Percentiles rank a stretch among this genome's conserved stretches.
These are phyloP conservation scores for Sisor rabdophorus DNA, from an alignment of 2,113 vertebrate genomes.

Conservation along the genomic window DNA sequence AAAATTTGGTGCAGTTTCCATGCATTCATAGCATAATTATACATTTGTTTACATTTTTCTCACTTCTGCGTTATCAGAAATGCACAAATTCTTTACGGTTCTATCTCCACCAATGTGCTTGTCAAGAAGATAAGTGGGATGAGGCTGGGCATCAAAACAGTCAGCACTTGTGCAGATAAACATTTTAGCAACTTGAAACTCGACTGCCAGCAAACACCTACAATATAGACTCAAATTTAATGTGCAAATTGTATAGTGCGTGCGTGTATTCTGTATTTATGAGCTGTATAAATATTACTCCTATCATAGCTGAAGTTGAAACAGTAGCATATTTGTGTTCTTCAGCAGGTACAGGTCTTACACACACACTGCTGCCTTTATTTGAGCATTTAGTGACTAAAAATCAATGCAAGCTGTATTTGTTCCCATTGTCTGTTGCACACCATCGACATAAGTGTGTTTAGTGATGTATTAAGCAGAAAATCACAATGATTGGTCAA, in stretches of 20 bases:
- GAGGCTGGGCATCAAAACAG: neutral
- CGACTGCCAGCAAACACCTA: neutral
- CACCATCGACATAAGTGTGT: no score
- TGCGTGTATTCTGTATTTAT: no score
- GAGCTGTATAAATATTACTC: neutral
- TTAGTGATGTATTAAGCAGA: no score
- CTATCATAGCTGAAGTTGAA: neutral
- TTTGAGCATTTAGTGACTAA: neutral
- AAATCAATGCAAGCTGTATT: neutral
- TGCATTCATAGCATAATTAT: no score
- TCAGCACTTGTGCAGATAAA: neutral
- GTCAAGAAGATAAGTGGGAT: neutral
- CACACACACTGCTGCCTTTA: neutral
- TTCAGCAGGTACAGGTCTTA: neutral
- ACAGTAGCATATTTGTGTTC: neutral
- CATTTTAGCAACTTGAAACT: neutral
- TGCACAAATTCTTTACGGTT: neutral
- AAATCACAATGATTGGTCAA: no score
- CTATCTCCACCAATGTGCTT: neutral
- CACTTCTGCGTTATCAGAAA: neutral
- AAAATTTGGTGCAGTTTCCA: no score
- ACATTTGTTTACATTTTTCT: no score
- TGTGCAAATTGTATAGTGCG: neutral
- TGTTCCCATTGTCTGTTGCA: neutral
- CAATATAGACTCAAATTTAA: neutral